A percentile compares a stretch with the other conserved stretches of the same genome.
Evolutionary conservation across 2,113 vertebrate genomes (phyloP).

Genomic region (Chrysemys picta): DNA sequence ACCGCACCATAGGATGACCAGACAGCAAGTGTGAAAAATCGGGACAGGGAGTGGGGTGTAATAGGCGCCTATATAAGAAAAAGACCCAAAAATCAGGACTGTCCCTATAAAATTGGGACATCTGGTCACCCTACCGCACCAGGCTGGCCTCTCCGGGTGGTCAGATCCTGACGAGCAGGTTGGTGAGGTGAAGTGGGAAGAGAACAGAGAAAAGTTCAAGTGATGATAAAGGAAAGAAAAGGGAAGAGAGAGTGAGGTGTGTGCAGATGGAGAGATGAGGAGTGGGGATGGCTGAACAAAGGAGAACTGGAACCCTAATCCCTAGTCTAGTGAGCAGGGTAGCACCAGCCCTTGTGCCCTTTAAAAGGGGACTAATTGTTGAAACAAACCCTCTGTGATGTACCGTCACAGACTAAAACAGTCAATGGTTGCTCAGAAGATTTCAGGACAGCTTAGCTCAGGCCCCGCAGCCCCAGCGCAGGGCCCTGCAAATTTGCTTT

Average conservation of each 20-base stretch:
- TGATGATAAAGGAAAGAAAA: neutral
- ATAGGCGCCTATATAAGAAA: no score
- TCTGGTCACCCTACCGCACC: neutral
- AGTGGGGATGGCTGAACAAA: neutral
- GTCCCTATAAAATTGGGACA: no score
- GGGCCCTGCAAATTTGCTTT: neutral
- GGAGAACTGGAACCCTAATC: neutral
- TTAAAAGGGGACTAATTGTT: neutral
- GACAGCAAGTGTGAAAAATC: no score
- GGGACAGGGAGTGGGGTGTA: no score
- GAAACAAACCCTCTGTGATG: neutral
- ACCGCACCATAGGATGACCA: neutral
- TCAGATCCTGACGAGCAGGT: neutral
- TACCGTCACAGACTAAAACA: neutral
- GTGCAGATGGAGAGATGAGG: neutral
- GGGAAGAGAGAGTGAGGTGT: neutral
- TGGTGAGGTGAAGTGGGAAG: neutral
- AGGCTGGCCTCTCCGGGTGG: neutral
- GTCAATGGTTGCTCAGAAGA: neutral
- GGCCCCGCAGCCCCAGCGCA: neutral
- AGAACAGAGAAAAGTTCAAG: neutral
- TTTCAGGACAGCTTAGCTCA: neutral
- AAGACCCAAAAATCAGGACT: no score
- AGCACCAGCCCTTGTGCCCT: neutral
- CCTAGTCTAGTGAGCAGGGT: neutral